These are phyloP conservation scores for Dynastes tityus DNA, from an alignment of 2,888 invertebrate species.

Conservation along the genomic window DNA sequence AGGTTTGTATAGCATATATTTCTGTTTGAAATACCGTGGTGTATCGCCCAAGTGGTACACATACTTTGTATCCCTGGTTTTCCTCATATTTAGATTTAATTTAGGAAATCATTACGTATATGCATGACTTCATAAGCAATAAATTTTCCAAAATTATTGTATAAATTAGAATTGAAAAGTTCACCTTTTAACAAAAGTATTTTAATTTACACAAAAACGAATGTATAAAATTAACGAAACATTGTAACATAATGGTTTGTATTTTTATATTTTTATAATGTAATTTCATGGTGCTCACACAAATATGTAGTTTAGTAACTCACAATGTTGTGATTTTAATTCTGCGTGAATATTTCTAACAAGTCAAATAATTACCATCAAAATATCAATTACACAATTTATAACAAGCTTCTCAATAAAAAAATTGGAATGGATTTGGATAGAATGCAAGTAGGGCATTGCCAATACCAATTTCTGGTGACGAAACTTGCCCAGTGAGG, in stretches of 20 bases:
- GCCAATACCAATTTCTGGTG: background rate
- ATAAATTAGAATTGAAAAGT: conserved; percentile 7
- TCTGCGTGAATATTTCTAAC: background rate
- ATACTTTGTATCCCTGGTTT: no score
- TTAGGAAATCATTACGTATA: no score
- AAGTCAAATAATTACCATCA: background rate
- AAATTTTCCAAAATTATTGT: background rate
- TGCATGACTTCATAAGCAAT: no score
- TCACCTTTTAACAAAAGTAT: background rate
- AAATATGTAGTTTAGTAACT: conserved; percentile 27
- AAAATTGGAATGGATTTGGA: background rate
- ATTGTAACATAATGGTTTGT: conserved; percentile 7
- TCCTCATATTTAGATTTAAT: no score
- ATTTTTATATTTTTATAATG: conserved; percentile 27
- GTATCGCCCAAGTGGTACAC: no score
- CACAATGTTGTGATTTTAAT: background rate
- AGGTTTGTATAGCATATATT: no score
- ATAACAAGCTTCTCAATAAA: background rate
- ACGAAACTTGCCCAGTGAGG: background rate
- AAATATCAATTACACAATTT: background rate
- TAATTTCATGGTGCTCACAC: conserved; percentile 24
- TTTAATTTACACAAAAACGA: conserved; percentile 12
- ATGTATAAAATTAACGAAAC: conserved; percentile 13
- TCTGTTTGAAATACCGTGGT: no score
- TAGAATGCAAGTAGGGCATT: no score